Evolutionary conservation across 2,113 vertebrate species (phyloP), one percentile per base, ranked within the genome.

Genomic region (Danionella cerebrum): DNA sequence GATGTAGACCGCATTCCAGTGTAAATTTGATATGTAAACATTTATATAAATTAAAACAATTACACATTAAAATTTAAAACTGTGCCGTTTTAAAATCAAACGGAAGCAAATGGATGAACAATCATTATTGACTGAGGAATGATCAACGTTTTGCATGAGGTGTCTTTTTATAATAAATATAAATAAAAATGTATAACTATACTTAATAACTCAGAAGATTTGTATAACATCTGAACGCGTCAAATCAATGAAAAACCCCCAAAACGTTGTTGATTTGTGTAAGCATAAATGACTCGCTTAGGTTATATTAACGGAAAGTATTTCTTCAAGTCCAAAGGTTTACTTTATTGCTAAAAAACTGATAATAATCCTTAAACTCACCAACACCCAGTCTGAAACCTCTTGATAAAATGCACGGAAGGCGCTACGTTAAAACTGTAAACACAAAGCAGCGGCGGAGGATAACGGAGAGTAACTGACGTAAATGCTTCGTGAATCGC

Each of bases 401-500:
- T 41, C 5, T 5, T 29, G 39, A 62, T 50, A 66, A 39, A 45
- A 66, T 48, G 13, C 73, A n/a, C 18, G 3, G 59, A n/a, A 1
- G 19, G 4, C 27, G 9, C 14, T 63, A 33, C 59, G 59, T 8
- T 24, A 24, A 24, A 22, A 48, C 18, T 8, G 42, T 35, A 48
- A 62, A 2, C 7, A 1, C 14, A 1, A 1, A 3, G 5, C 29
- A 35, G 8, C 3, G 18, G 6, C 1, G 1, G 8, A 2, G 2
- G 3, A 13, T 1, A 22, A 11, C 10, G 13, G n/a, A 7, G 5
- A 3, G 1, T 1, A 41, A 13, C 9, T 1, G 24, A 35, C 14
- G 33, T 3, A 35, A 5, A 7, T 11, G 19, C 18, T 62, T 47
- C 7, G 72, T 42, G 72, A 70, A 74, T 74, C 45, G 29, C 67